Percentiles rank a stretch among this genome's conserved stretches.
Evolutionary conservation across 2,888 invertebrate species (phyloP).

Genomic region (Amphipoea lucens): DNA sequence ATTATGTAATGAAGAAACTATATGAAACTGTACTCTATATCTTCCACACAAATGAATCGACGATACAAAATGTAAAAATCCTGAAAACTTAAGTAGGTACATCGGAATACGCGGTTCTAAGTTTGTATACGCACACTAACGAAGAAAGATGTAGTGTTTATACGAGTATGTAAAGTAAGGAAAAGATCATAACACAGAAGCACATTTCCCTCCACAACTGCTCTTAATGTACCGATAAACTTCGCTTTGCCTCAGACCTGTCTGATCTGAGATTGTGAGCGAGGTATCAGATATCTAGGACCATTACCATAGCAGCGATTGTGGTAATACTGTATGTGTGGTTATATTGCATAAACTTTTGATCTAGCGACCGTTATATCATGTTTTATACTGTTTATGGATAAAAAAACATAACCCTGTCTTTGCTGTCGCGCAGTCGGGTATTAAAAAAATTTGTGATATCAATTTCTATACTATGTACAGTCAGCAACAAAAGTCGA

Average conservation of each 20-base stretch:
- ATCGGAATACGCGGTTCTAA: no score
- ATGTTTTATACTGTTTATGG: neutral
- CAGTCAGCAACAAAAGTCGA: no score
- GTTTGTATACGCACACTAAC: no score
- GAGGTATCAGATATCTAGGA: neutral
- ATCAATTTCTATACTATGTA: no score
- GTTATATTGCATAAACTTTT: neutral
- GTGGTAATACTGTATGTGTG: neutral
- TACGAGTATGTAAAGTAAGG: no score
- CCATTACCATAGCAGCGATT: neutral
- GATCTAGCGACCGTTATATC: neutral
- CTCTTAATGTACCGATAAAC: slow-evolving; percentile 1
- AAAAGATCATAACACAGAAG: neutral
- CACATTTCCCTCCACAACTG: neutral
- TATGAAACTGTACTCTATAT: no score
- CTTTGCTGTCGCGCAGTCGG: neutral
- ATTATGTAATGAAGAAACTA: no score
- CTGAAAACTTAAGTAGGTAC: no score
- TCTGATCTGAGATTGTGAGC: slow-evolving; percentile 8
- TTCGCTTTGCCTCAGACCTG: neutral
- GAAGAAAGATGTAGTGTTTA: no score
- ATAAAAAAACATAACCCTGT: neutral
- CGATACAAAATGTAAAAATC: no score
- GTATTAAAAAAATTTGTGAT: no score
- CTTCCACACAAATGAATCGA: no score